A percentile compares a stretch with the other conserved stretches of the same genome.
phyloP scores from a whole-genome alignment of 2,113 vertebrate species.

The Bambusicola thoracicus region DNA sequence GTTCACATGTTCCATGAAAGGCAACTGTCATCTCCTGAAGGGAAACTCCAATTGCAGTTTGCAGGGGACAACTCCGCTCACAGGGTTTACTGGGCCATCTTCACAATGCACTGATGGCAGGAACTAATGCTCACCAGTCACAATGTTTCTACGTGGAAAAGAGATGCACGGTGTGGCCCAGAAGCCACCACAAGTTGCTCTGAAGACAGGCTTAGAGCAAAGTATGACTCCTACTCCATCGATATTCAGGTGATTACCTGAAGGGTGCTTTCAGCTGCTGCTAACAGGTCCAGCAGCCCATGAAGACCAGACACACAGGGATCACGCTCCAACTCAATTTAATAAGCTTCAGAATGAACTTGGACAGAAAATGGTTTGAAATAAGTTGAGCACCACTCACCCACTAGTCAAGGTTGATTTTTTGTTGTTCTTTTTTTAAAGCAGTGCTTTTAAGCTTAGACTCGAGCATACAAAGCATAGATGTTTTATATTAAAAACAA shows the following conservation, averaged over 20 bases:
- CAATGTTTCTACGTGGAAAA: not conserved
- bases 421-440: slow-evolving; percentile 20
- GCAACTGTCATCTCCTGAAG: not conserved
- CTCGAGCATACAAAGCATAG: slow-evolving; percentile 57
- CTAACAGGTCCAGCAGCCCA: not conserved
- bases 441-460: slow-evolving; percentile 62
- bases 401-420: slow-evolving; percentile 25
- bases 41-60: not conserved
- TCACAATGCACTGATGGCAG: not conserved
- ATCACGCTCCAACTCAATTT: slow-evolving; percentile 54
- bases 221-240: fast-evolving
- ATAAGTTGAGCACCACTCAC: slow-evolving; percentile 18
- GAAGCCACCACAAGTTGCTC: not conserved
- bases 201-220: not conserved
- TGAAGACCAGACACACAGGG: slow-evolving; percentile 38
- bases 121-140: not conserved
- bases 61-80: not conserved
- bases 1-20: not conserved
- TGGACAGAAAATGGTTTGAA: slow-evolving; percentile 51
- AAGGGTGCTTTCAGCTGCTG: not conserved
- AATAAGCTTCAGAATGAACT: slow-evolving; percentile 46
- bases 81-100: fast-evolving
- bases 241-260: not conserved
- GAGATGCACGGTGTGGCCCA: not conserved
- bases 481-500: slow-evolving; percentile 53